Evolutionary conservation across 30 jellyfish, hydroid and myxozoan species (phyloP), one percentile per base, ranked within the genome.

Genomic region (Turritopsis dohrnii): DNA sequence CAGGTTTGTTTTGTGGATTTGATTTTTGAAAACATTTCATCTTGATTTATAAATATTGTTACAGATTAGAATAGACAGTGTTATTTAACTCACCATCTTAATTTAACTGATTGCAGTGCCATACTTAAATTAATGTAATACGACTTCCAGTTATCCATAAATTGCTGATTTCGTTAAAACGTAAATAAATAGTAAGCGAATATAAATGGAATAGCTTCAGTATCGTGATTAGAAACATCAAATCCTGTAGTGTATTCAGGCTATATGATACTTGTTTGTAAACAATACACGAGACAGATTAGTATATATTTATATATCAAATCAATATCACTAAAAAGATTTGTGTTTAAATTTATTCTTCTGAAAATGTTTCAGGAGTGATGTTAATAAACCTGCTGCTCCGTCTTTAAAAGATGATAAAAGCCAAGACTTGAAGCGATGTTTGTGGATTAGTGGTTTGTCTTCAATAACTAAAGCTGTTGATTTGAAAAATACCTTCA

Each of bases 391-490:
- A 41, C 60, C 60, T 3, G 60, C 60, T 41, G 60, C 60, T 41
- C 60, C 5, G 60, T 41, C 65, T 20, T n/a, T n/a, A n/a, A 65
- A 28, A 18, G 87, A 82, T 16, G 87, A 73, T 21, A 84, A 84
- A 81, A 89, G 89, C 52, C 86, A 86, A 84, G 97, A 89, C 28
- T 84, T 89, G 74, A 89, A 80, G 52, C 85, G 84, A 30, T 89
- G 99, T 81, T 26, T 94, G 17, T 94, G 99, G 99, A 89, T 94
- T 29, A 94, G 99, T 89, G 99, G 99, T 18, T 82, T 94, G 25
- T 94, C 99, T 0, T 86, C 96, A 22, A 89, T 94, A 9, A 88
- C 99, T 1, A 84, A 95, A 74, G 99, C 99, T 52, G 99, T 85
- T 21, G 99, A 94, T 81, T 85, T 94, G 17, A 94, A 94, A 81